These are phyloP conservation scores for Sepiola atlantica DNA, from an alignment of 2,888 invertebrate genomes.

Conservation along the genomic window DNA sequence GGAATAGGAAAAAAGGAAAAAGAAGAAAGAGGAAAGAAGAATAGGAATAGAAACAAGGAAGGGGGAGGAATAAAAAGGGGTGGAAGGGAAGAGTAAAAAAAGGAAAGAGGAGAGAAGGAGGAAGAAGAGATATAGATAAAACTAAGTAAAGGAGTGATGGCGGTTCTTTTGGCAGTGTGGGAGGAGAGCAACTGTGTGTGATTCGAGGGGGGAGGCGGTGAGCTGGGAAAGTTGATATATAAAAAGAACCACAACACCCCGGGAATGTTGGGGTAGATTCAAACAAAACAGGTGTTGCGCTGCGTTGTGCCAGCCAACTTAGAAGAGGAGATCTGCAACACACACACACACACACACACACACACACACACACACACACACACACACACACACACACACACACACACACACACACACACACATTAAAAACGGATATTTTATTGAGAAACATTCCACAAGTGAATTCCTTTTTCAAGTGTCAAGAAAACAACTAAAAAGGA, in stretches of 20 bases:
- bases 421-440: background rate
- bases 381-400: no score
- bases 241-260: no score
- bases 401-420: background rate
- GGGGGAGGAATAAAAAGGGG: no score
- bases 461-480: conserved; percentile 9
- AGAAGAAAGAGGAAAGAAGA: background rate
- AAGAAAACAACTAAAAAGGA: background rate
- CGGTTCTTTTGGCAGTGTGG: no score
- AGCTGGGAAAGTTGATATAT: no score
- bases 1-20: background rate
- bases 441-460: background rate
- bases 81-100: background rate
- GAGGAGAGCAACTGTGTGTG: no score
- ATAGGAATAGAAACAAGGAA: background rate
- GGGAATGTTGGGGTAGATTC: background rate
- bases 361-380: background rate
- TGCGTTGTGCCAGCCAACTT: background rate
- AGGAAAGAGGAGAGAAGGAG: background rate
- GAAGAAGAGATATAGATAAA: background rate
- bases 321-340: background rate
- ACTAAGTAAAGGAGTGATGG: no score
- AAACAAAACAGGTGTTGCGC: background rate
- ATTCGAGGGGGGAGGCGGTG: background rate
- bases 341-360: background rate